Percentiles rank a stretch among this genome's conserved stretches.
Conservation (phyloP, 2,888 invertebrate species). For the Polydrusus tereticollis region DNA sequence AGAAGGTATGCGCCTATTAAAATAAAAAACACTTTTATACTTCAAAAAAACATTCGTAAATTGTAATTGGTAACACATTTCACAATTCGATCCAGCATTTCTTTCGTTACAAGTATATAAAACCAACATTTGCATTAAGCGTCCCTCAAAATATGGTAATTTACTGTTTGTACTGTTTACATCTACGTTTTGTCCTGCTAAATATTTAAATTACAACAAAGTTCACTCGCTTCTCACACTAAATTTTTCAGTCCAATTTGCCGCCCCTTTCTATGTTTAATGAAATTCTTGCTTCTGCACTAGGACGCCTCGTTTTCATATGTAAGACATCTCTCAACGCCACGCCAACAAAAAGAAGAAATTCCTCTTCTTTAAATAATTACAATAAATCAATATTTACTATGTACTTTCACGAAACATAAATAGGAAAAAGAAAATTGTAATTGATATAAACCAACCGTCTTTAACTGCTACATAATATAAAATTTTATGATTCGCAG, state of each 20-base stretch:
- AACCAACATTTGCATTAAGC: not conserved
- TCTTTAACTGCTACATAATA: too few species aligned
- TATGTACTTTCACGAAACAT: too few species aligned
- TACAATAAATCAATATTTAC: not conserved
- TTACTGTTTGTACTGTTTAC: not conserved
- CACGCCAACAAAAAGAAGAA: conserved; percentile 3
- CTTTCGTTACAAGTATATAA: not conserved
- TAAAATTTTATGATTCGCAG: too few species aligned
- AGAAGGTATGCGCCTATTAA: too few species aligned
- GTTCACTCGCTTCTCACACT: conserved; percentile 18
- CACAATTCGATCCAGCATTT: not conserved
- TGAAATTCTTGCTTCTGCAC: conserved; percentile 31
- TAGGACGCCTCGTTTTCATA: conserved; percentile 10
- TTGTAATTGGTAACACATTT: not conserved
- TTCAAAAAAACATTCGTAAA: too few species aligned
- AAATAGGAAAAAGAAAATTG: too few species aligned
- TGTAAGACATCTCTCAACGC: conserved; percentile 15
- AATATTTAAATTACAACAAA: conserved; percentile 40
- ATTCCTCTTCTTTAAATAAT: not conserved
- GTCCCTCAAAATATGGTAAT: conserved; percentile 21
- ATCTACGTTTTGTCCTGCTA: conserved; percentile 14
- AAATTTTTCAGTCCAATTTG: conserved; percentile 36
- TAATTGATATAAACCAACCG: too few species aligned
- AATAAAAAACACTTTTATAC: too few species aligned
- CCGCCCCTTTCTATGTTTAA: conserved; percentile 30